Evolutionary conservation across 2,797 vertebrate genomes (phyloP).

Genomic region (Sebastes cheni): DNA sequence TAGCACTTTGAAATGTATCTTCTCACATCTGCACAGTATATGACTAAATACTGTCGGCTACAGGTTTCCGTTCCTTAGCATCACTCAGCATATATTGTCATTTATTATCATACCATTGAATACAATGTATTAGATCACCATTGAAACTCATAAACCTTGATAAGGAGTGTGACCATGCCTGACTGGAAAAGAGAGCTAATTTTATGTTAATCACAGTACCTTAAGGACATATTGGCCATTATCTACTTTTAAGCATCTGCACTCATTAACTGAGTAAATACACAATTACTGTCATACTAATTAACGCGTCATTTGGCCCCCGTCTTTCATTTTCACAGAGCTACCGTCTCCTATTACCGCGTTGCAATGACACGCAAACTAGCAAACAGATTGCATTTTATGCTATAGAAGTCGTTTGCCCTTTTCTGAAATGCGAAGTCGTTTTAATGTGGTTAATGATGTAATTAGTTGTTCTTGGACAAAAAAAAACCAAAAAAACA

Average conservation of each 20-base stretch:
- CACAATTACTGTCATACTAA: conserved; percentile 74
- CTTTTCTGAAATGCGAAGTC: conserved; percentile 68
- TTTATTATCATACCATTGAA: background rate
- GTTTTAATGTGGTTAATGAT: conserved; percentile 68
- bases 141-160: conserved; percentile 1
- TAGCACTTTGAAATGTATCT: background rate
- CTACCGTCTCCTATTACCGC: conserved; percentile 37
- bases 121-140: background rate
- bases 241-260: conserved; percentile 74
- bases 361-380: conserved; percentile 47
- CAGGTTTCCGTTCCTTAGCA: background rate
- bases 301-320: conserved; percentile 67
- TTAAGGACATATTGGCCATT: conserved; percentile 67
- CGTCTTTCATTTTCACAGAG: conserved; percentile 58
- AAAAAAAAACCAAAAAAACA: background rate
- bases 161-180: conserved; percentile 24
- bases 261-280: conserved; percentile 76
- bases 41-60: background rate
- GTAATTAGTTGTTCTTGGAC: conserved; percentile 57
- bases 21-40: background rate
- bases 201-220: conserved; percentile 63
- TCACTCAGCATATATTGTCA: background rate
- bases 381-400: conserved; percentile 53
- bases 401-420: conserved; percentile 62
- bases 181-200: conserved; percentile 32